Conservation (phyloP, 2,113 vertebrate genomes). For the Toxotes chatareus region DNA sequence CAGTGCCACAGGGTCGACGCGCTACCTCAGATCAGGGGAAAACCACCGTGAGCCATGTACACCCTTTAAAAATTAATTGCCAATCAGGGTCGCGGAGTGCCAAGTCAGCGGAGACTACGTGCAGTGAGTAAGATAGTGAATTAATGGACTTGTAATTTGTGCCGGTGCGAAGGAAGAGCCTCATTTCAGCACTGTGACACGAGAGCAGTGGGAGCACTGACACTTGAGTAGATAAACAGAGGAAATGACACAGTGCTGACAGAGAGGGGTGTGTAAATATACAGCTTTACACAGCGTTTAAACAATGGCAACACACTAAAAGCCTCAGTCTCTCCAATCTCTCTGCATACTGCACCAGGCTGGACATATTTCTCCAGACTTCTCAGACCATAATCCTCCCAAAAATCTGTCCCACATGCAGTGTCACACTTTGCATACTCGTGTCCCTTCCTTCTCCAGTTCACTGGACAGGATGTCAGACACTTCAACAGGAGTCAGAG, state of each 20-base stretch:
- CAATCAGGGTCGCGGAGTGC: constrained; percentile 32
- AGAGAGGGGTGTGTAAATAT: constrained; percentile 6
- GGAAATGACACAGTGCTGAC: constrained; percentile 22
- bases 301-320: constrained; percentile 12
- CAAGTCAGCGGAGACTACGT: constrained; percentile 84
- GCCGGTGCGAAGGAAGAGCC: constrained; percentile 30
- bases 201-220: constrained; percentile 37
- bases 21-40: constrained; percentile 6
- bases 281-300: neutral
- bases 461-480: neutral
- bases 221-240: constrained; percentile 46
- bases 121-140: constrained; percentile 87
- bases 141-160: constrained; percentile 81
- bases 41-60: constrained; percentile 24
- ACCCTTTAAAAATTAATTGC: constrained; percentile 47
- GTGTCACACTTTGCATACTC: neutral
- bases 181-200: constrained; percentile 41
- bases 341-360: neutral
- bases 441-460: neutral
- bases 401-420: neutral
- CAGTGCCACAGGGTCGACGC: neutral
- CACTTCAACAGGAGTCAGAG: neutral
- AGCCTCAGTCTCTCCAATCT: neutral
- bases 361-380: neutral
- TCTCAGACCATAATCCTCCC: neutral